Conservation (phyloP, 2,797 vertebrate species). For the Myotis myotis region DNA sequence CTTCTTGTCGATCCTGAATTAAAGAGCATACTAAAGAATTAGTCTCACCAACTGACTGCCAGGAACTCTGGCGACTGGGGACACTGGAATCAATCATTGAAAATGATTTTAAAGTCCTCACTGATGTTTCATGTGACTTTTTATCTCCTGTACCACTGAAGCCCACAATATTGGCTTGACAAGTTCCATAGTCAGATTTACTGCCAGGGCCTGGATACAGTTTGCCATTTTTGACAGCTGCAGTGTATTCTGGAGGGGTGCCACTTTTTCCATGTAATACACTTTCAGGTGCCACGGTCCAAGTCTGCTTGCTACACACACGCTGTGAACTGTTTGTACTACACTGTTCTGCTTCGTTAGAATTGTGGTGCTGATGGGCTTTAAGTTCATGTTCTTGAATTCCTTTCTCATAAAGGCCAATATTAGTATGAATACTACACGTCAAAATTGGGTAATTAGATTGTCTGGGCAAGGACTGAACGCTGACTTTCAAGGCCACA, state of each 20-base stretch:
- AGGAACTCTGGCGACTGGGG: slow-evolving; percentile 85
- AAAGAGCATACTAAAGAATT: slow-evolving; percentile 96
- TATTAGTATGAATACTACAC: slow-evolving; percentile 96
- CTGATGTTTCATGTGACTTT: slow-evolving; percentile 83
- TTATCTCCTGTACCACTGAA: slow-evolving; percentile 83
- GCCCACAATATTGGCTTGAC: slow-evolving; percentile 84
- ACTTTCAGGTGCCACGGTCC: slow-evolving; percentile 83
- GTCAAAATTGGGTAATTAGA: slow-evolving; percentile 95
- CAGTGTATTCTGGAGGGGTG: slow-evolving; percentile 79
- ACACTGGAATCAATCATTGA: slow-evolving; percentile 87
- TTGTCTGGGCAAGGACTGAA: slow-evolving; percentile 97
- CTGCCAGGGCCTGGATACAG: slow-evolving; percentile 87
- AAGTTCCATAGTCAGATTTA: slow-evolving; percentile 84
- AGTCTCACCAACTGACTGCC: slow-evolving; percentile 87
- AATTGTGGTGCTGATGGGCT: slow-evolving; percentile 81
- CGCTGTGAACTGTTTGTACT: slow-evolving; percentile 85
- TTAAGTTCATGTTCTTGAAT: slow-evolving; percentile 85
- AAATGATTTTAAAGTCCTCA: slow-evolving; percentile 92
- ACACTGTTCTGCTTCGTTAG: slow-evolving; percentile 82
- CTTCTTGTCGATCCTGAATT: slow-evolving; percentile 97
- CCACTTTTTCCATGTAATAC: slow-evolving; percentile 79
- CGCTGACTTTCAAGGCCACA: slow-evolving; percentile 96
- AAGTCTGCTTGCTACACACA: slow-evolving; percentile 86
- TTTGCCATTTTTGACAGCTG: slow-evolving; percentile 89
- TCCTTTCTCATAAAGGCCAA: slow-evolving; percentile 88